Evolutionary conservation across 2,113 vertebrate species (phyloP).

Genomic region (Osmerus mordax): DNA sequence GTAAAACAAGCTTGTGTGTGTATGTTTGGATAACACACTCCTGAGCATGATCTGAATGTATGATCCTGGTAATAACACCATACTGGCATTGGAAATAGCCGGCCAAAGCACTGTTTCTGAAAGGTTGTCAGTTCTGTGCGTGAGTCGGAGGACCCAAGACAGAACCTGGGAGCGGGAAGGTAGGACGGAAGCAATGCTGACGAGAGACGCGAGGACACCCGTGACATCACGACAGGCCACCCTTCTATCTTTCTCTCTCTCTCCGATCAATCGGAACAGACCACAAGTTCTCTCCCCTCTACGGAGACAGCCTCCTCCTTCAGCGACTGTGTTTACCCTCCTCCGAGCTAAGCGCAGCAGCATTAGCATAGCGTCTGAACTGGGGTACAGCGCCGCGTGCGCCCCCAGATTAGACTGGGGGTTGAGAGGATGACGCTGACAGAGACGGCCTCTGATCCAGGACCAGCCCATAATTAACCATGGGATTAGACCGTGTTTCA

Average conservation of each 20-base stretch:
- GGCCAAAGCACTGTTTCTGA: too few species aligned
- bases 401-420: background rate
- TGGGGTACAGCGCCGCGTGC: constrained; percentile 6
- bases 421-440: constrained; percentile 13
- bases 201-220: too few species aligned
- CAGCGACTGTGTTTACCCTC: background rate
- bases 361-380: constrained; percentile 15
- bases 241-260: background rate
- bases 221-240: too few species aligned
- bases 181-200: too few species aligned
- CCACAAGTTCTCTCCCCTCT: background rate
- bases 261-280: background rate
- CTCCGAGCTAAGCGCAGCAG: background rate
- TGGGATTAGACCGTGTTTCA: constrained; percentile 15
- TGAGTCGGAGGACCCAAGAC: too few species aligned
- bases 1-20: too few species aligned
- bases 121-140: too few species aligned
- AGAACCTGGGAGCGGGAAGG: too few species aligned
- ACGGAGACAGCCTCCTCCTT: background rate
- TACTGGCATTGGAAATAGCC: too few species aligned
- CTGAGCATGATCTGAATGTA: too few species aligned
- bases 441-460: constrained; percentile 18
- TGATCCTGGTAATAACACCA: too few species aligned
- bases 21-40: too few species aligned
- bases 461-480: constrained; percentile 8